Base-by-base conservation (phyloP, 1,140 invertebrate species). In the Drosophila leontia region DNA sequence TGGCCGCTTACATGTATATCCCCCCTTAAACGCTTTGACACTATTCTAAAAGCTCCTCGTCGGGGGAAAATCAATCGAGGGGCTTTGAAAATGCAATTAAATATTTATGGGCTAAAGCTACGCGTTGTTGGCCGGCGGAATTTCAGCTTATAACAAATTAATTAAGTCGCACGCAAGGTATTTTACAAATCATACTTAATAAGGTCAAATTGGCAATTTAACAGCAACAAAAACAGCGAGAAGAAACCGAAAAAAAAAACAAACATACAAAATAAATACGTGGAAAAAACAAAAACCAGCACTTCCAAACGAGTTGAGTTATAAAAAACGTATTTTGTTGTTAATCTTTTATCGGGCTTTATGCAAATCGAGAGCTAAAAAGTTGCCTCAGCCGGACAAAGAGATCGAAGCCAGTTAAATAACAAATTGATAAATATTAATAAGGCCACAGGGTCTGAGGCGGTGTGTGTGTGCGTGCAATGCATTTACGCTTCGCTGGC, bases 351-450 rank as follows among this genome's bases (percentile, higher is more conserved):
- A 45, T 60, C 59, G 53, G 15, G 32, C 11, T 75, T 75, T 75
- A 75, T 75, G 71, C 69, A 75, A 75, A 75, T 77, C 17, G 48
- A 42, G 57, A 67, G 61, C 45, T 26, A 47, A 68, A 53, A 67
- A 76, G 69, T 72, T 72, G 69, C 67, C 37, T 75, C 71, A 48
- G 41, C 35, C 67, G 39, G 47, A 82, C 78, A 82, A 81, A 82
- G 64, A 78, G 77, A 70, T 82, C 77, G 71, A 86, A 85, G 77
- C 82, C 72, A 82, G 82, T 85, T 86, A 85, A 85, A 86, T 85
- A 85, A 85, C 82, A 82, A 85, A 85, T 85, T 82, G 69, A 86
- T 85, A 78, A 85, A 85, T 85, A 85, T 85, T 85, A 82, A 86
- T 86, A 85, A 86, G 82, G 82, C 79, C 69, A 65, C 51, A 61